Conservation (phyloP, 2,888 invertebrate genomes). For the Stenurella melanura region DNA sequence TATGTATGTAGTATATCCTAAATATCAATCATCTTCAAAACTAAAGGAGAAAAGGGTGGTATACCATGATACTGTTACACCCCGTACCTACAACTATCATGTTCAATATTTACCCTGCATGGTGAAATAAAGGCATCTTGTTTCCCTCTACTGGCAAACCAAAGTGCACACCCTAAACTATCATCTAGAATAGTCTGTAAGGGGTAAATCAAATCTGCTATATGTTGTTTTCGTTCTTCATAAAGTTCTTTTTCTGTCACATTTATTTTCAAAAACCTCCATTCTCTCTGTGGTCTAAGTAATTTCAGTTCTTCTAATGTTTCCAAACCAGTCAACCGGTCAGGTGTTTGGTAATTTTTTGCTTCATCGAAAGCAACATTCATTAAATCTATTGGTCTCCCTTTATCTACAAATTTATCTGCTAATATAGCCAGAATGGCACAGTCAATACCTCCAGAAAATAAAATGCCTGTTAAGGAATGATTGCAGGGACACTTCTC, state of each 20-base stretch:
- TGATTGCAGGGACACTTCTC: conserved; percentile 69
- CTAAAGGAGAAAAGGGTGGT: too few relatives aligned
- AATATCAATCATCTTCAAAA: too few relatives aligned
- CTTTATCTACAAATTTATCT: conserved; percentile 79
- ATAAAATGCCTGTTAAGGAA: conserved; percentile 78
- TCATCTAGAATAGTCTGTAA: conserved; percentile 93
- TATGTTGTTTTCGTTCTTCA: conserved; percentile 75
- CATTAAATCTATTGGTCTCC: conserved; percentile 89
- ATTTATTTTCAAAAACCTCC: conserved; percentile 91
- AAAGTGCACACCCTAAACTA: conserved; percentile 95
- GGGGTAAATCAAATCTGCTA: conserved; percentile 89
- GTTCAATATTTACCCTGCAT: conserved; percentile 76
- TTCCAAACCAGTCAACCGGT: conserved; percentile 85
- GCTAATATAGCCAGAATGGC: conserved; percentile 90
- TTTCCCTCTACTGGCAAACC: conserved; percentile 93
- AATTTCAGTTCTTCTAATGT: conserved; percentile 82
- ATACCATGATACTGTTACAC: too few relatives aligned
- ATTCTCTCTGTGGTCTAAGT: conserved; percentile 83
- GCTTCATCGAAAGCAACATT: conserved; percentile 92
- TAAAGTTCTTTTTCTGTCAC: conserved; percentile 81
- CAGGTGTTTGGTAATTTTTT: conserved; percentile 83
- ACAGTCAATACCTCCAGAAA: conserved; percentile 98
- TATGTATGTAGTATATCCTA: too few relatives aligned
- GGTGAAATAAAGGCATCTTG: conserved; percentile 77
- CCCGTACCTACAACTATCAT: too few relatives aligned